These are phyloP conservation scores for Holacanthus passer DNA, from an alignment of 2,113 vertebrate genomes.

Conservation along the genomic window DNA sequence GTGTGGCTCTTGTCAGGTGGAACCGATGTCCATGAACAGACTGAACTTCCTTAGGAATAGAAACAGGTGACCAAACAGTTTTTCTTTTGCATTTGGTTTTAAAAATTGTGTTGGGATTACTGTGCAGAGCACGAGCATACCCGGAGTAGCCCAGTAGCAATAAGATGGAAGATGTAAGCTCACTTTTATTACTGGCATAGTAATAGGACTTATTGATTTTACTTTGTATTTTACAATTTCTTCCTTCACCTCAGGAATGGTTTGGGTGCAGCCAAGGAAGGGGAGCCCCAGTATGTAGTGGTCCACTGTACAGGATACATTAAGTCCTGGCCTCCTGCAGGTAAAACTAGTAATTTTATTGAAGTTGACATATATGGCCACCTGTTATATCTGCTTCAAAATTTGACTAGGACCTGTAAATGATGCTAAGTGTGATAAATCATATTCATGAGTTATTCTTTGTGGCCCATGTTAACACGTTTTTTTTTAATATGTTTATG, in stretches of 20 bases:
- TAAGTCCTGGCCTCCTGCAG: slow-evolving; percentile 97
- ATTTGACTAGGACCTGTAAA: not conserved
- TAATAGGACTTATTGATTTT: not conserved
- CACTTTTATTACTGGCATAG: no score
- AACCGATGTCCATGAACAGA: slow-evolving; percentile 90
- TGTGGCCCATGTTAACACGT: not conserved
- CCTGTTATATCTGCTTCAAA: not conserved
- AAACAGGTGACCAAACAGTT: slow-evolving; percentile 87
- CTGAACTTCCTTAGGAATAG: slow-evolving; percentile 92
- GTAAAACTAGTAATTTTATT: slow-evolving; percentile 74
- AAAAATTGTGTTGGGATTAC: not conserved
- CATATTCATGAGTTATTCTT: not conserved
- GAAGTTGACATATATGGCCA: not conserved
- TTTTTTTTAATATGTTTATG: slow-evolving; percentile 18
- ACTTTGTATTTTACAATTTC: not conserved
- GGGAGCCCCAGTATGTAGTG: slow-evolving; percentile 94
- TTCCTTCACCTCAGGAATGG: slow-evolving; percentile 84
- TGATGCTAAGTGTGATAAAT: not conserved
- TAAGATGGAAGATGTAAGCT: not conserved
- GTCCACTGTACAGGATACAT: slow-evolving; percentile 98
- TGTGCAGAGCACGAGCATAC: not conserved
- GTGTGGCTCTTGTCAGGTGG: slow-evolving; percentile 90
- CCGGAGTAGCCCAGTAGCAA: not conserved
- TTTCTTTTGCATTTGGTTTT: not conserved
- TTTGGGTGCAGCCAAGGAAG: slow-evolving; percentile 92